Conservation (phyloP, 1,140 invertebrate genomes). For the Drusus annulatus region DNA sequence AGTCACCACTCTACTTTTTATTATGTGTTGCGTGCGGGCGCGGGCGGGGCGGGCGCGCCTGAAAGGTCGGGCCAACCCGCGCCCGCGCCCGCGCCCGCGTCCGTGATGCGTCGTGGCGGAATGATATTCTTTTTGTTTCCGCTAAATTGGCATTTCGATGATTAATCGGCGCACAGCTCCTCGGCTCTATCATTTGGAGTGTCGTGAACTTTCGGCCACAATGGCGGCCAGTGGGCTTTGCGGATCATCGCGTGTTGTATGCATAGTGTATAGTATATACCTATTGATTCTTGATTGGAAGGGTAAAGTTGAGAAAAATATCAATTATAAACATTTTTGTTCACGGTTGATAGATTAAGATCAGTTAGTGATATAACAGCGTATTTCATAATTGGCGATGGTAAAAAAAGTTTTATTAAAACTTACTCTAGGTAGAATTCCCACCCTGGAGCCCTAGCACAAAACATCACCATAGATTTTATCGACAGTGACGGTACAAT, state of each 20-base stretch:
- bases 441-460: too few relatives aligned
- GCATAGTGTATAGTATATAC: too few relatives aligned
- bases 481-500: too few relatives aligned
- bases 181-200: constrained; percentile 8
- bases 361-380: too few relatives aligned
- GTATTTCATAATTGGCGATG: too few relatives aligned
- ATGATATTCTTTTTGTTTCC: constrained; percentile 41
- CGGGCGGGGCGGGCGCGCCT: not conserved
- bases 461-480: too few relatives aligned
- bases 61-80: constrained; percentile 3
- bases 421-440: too few relatives aligned
- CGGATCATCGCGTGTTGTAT: not conserved
- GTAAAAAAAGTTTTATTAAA: too few relatives aligned
- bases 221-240: not conserved
- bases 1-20: constrained; percentile 13
- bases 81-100: not conserved
- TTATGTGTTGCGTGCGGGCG: constrained; percentile 36
- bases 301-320: constrained; percentile 4
- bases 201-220: constrained; percentile 40
- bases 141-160: constrained; percentile 56
- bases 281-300: constrained; percentile 5
- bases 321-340: not conserved
- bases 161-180: constrained; percentile 48
- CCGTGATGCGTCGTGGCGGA: constrained; percentile 27
- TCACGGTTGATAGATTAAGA: too few relatives aligned